These are phyloP conservation scores for Dendrophyllia cribrosa DNA, from an alignment of 64 coral and sea anemone genomes.

Conservation along the genomic window DNA sequence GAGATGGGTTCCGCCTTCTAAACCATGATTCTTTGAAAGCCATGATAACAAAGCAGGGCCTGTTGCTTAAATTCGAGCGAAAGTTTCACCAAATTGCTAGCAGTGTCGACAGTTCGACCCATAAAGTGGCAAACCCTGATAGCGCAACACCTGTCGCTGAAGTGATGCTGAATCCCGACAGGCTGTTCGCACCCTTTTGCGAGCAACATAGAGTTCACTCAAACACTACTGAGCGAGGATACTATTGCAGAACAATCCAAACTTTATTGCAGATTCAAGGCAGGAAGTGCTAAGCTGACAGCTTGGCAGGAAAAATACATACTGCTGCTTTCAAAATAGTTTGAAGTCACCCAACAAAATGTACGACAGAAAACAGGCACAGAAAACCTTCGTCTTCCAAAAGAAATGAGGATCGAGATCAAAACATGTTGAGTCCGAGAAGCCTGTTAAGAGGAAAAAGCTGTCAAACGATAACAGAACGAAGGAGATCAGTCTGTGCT, in stretches of 20 bases:
- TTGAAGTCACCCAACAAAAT: slow-evolving; percentile 39
- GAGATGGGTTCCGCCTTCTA: no score
- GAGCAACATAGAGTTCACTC: neutral
- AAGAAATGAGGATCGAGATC: slow-evolving; percentile 74
- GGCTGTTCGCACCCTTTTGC: neutral
- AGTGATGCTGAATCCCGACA: neutral
- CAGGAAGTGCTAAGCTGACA: slow-evolving; percentile 19
- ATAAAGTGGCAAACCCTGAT: neutral
- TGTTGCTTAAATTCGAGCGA: no score
- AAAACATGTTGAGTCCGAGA: neutral
- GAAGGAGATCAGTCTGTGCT: no score
- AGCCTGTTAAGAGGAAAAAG: no score
- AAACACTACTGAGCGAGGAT: neutral
- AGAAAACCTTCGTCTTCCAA: slow-evolving; percentile 58
- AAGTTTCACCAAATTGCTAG: slow-evolving; percentile 44
- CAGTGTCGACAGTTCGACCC: neutral
- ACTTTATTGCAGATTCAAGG: slow-evolving; percentile 39
- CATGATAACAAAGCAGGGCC: no score
- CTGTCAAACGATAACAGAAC: no score
- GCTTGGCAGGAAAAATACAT: slow-evolving; percentile 58
- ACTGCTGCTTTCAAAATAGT: slow-evolving; percentile 20
- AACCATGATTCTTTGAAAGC: no score
- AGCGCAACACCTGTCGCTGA: slow-evolving; percentile 9
- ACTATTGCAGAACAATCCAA: slow-evolving; percentile 48
- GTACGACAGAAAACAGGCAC: slow-evolving; percentile 35